Conservation (phyloP, 2,113 vertebrate species). For the Lipophrys pholis region DNA sequence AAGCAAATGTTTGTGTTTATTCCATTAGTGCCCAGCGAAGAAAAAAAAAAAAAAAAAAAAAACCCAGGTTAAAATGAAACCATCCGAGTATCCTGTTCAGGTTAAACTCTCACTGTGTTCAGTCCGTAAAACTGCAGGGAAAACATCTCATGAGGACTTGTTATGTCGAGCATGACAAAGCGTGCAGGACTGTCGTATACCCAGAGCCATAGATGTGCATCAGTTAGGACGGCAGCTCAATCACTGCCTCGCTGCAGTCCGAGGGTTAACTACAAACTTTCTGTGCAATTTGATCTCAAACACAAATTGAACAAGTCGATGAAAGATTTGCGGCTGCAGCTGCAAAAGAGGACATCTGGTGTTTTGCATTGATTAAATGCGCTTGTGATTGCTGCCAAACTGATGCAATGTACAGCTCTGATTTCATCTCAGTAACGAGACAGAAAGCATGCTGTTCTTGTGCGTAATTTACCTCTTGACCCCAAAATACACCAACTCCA, state of each 20-base stretch:
- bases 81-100: slow-evolving; percentile 7
- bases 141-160: slow-evolving; percentile 24
- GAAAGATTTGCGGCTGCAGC: slow-evolving; percentile 1
- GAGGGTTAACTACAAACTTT: not conserved
- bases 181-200: slow-evolving; percentile 69
- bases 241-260: not conserved
- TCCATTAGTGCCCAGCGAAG: slow-evolving; percentile 3
- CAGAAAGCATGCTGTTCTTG: slow-evolving; percentile 66
- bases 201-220: slow-evolving; percentile 66
- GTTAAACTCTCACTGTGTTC: slow-evolving; percentile 8
- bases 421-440: slow-evolving; percentile 47
- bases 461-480: slow-evolving; percentile 59
- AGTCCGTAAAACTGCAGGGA: slow-evolving; percentile 30
- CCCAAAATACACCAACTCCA: slow-evolving; percentile 66
- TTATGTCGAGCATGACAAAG: slow-evolving; percentile 60
- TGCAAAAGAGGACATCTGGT: not conserved
- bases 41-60: too few relatives aligned
- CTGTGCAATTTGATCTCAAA: not conserved
- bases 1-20: slow-evolving; percentile 7
- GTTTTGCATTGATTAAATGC: not conserved
- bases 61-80: slow-evolving; percentile 16
- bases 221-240: slow-evolving; percentile 62
- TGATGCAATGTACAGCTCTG: slow-evolving; percentile 68
- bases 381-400: slow-evolving; percentile 52
- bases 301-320: not conserved